Percentiles rank a stretch among this genome's conserved stretches.
phyloP scores from a whole-genome alignment of 2,113 vertebrate species.

The Cyprinodon tularosa region DNA sequence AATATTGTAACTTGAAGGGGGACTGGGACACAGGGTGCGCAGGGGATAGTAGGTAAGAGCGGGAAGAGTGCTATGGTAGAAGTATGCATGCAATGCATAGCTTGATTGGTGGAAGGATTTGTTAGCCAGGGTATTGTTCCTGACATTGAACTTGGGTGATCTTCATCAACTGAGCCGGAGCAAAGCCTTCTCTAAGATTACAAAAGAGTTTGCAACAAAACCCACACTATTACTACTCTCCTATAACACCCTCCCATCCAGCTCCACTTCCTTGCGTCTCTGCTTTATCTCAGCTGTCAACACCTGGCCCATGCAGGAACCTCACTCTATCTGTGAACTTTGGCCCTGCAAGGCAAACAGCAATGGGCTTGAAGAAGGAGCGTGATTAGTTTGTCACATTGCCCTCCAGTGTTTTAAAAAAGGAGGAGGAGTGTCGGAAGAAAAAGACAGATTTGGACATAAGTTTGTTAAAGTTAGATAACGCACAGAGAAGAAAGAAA shows the following conservation, averaged over 20 bases:
- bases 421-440: conserved; percentile 21
- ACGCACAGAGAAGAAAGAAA: conserved; percentile 3
- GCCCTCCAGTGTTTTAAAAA: conserved; percentile 61
- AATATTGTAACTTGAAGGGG: conserved; percentile 41
- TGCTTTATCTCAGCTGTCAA: conserved; percentile 82
- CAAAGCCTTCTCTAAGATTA: conserved; percentile 46
- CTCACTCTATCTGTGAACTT: conserved; percentile 79
- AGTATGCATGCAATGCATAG: conserved; percentile 71
- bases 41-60: conserved; percentile 46
- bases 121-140: conserved; percentile 71
- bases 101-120: conserved; percentile 74
- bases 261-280: conserved; percentile 69
- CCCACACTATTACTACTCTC: conserved; percentile 55
- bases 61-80: conserved; percentile 69
- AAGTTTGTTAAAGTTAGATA: conserved; percentile 31
- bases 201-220: conserved; percentile 48
- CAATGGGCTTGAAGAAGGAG: conserved; percentile 64
- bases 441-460: conserved; percentile 28
- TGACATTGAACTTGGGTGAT: conserved; percentile 79
- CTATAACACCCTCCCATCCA: conserved; percentile 53
- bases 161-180: conserved; percentile 29
- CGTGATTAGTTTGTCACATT: conserved; percentile 69
- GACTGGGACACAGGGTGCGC: conserved; percentile 34
- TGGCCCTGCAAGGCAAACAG: conserved; percentile 79
- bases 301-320: conserved; percentile 80